Percentiles rank a stretch among this genome's conserved stretches.
phyloP scores from a whole-genome alignment of 2,888 invertebrate species.

The Eustalomyia histrio region DNA sequence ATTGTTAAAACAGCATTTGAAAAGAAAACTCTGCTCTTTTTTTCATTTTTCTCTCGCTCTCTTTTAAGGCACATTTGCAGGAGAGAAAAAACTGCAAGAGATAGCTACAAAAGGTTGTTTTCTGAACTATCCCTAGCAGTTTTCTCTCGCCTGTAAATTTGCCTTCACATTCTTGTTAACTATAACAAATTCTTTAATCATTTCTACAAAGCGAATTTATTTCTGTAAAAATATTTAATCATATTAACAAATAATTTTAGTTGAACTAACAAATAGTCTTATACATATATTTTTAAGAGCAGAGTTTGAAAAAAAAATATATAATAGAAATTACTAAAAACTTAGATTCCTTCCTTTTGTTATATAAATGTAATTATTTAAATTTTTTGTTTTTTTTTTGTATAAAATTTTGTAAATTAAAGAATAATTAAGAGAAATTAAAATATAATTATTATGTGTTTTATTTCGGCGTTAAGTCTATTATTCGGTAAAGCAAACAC shows the following conservation, averaged over 20 bases:
- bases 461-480: too few relatives aligned
- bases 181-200: background rate
- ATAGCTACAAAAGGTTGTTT: too few relatives aligned
- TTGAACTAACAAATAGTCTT: background rate
- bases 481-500: too few relatives aligned
- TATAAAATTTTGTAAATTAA: background rate
- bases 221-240: background rate
- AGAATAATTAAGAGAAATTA: background rate
- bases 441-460: background rate
- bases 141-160: too few relatives aligned
- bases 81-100: too few relatives aligned
- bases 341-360: background rate
- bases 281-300: background rate
- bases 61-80: too few relatives aligned
- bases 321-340: too few relatives aligned
- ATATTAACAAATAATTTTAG: background rate
- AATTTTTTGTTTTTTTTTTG: background rate
- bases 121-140: too few relatives aligned
- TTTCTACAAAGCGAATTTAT: background rate
- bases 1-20: background rate
- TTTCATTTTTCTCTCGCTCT: background rate
- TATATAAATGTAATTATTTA: slow-evolving; percentile 5
- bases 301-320: background rate
- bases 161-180: background rate
- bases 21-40: background rate